Evolutionary conservation across 2,797 vertebrate species (phyloP).

Genomic region (Argyrosomus regius): DNA sequence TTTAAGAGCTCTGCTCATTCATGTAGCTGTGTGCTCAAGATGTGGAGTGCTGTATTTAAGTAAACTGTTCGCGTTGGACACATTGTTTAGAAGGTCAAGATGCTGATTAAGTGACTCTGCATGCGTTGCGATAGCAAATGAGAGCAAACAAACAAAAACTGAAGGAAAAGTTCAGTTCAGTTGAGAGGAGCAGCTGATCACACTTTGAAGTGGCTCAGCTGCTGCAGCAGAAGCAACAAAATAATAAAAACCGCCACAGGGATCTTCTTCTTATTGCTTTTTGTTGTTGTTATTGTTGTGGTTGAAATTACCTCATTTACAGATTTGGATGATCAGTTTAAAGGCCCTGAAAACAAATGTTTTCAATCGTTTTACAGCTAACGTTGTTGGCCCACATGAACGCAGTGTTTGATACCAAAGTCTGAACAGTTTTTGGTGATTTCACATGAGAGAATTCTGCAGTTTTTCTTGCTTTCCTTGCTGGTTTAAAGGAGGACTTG

Average conservation of each 20-base stretch:
- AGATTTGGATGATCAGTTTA: not conserved
- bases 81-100: conserved; percentile 30
- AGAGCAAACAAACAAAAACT: not conserved
- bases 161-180: too few species aligned
- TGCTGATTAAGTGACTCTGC: conserved; percentile 12
- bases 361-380: not conserved
- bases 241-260: not conserved
- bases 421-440: not conserved
- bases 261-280: not conserved
- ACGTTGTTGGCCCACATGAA: not conserved
- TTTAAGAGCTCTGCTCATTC: not conserved
- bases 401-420: too few species aligned
- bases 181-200: not conserved
- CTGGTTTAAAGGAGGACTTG: not conserved
- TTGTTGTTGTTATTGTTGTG: not conserved
- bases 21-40: not conserved
- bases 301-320: conserved; percentile 6
- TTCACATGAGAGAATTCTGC: not conserved
- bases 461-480: too few species aligned
- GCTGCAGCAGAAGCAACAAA: not conserved
- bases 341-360: not conserved
- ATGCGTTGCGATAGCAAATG: not conserved
- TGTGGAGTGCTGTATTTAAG: not conserved
- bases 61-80: not conserved
- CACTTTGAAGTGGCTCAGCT: not conserved